phyloP scores from a whole-genome alignment of 2,113 vertebrate species.

The Salminus brasiliensis region DNA sequence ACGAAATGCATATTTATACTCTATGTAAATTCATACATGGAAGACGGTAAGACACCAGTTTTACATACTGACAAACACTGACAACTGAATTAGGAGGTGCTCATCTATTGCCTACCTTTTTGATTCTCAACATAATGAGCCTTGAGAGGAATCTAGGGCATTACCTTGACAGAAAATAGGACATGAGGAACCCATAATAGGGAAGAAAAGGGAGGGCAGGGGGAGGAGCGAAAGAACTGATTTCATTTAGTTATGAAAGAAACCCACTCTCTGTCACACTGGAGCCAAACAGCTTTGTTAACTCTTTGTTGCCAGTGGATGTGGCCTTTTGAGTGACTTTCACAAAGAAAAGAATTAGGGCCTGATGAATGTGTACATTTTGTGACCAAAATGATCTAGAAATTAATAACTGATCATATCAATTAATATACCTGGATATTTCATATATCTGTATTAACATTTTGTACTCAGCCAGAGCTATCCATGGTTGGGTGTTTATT shows the following conservation, averaged over 20 bases:
- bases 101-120: conserved; percentile 13
- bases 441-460: too few relatives aligned
- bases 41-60: too few relatives aligned
- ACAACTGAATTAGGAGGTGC: conserved; percentile 10
- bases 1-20: neutral
- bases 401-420: too few relatives aligned
- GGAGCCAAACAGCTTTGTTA: neutral
- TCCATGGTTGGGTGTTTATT: too few relatives aligned
- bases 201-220: conserved; percentile 30
- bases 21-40: neutral
- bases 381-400: too few relatives aligned
- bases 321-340: neutral
- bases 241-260: conserved; percentile 61
- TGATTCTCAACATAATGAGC: conserved; percentile 55
- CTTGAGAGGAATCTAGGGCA: conserved; percentile 73
- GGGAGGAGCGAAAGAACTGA: conserved; percentile 47
- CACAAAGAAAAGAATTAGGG: neutral
- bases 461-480: too few relatives aligned
- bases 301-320: neutral
- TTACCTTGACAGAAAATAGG: conserved; percentile 77
- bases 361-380: too few relatives aligned
- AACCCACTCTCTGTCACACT: conserved; percentile 21
- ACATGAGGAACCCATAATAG: conserved; percentile 61
- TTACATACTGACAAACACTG: too few relatives aligned
- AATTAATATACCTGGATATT: too few relatives aligned